Base-by-base conservation (phyloP, 1,140 invertebrate species). In the Aleiodes sp. region DNA sequence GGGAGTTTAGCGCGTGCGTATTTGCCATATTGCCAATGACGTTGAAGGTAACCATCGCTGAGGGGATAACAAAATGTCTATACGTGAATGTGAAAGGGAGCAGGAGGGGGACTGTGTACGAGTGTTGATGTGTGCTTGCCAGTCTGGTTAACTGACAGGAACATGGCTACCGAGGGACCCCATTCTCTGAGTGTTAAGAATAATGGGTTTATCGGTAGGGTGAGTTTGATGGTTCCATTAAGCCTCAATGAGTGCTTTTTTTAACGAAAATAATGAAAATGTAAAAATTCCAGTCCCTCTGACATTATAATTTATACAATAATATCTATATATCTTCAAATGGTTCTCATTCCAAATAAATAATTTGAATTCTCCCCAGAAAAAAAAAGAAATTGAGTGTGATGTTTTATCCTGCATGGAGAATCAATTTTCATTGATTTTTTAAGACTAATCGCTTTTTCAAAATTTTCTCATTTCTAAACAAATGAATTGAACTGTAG, bases 111-210 rank as follows among this genome's bases (percentile, higher is more conserved):
- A 21, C 16, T 66, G 62, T 61, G 21, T 39, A 57, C 31, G 28
- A n/a, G 29, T 64, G 19, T 56, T 52, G 26, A 31, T 66, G 62
- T 61, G 21, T 39, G 65, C 21, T 59, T 60, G 62, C 59, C 66
- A 39, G 31, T 60, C 59, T 62, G 61, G 28, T 66, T 56, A 70
- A 70, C 70, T 72, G 68, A 66, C 68, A 73, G 70, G 72, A 70
- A 70, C 69, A 76, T 75, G 79, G 75, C 79, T 80, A 80, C 76
- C 76, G 73, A 67, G 66, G 63, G 61, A 52, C 46, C 46, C n/a
- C 46, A 52, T 52, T 52, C 46, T 21, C 46, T 21, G 46, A 52
- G 46, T 52, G 46, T 52, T 52, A 52, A 52, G 46, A 52, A 52
- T 52, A 52, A 52, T 52, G 46, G 46, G 21, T 52, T 52, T 52